A percentile compares a stretch with the other conserved stretches of the same genome.
Evolutionary conservation across 1,140 invertebrate species (phyloP).

Genomic region (Brachionus rubens): DNA sequence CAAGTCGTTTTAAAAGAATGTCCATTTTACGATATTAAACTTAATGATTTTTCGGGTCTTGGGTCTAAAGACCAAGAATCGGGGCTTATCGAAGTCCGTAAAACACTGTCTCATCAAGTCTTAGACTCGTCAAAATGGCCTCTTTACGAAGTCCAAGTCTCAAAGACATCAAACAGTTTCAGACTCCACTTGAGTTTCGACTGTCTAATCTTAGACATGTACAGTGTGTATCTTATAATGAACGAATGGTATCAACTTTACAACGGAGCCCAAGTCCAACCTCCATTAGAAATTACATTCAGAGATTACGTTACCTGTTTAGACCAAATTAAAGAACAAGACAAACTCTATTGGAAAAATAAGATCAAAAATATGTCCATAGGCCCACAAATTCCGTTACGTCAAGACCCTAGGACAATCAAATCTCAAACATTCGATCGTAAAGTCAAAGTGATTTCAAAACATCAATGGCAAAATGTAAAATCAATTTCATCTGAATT

Average conservation of each 20-base stretch:
- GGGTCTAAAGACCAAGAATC: not conserved
- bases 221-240: not conserved
- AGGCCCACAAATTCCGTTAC: not conserved
- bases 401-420: not conserved
- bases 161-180: not conserved
- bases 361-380: not conserved
- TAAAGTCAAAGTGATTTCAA: not conserved
- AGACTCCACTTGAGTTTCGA: not conserved
- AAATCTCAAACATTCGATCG: not conserved
- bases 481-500: not conserved
- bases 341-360: not conserved
- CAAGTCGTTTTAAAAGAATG: not conserved
- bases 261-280: not conserved
- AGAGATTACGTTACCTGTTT: not conserved
- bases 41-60: not conserved
- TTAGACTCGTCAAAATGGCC: not conserved
- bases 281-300: not conserved
- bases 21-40: not conserved
- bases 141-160: not conserved
- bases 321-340: not conserved
- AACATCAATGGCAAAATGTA: not conserved
- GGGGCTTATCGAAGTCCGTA: not conserved
- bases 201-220: not conserved
- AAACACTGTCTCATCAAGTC: not conserved
- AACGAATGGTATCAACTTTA: not conserved